A percentile compares a stretch with the other conserved stretches of the same genome.
Conservation (phyloP, 2,797 vertebrate species). For the Philypnodon macrostomus region DNA sequence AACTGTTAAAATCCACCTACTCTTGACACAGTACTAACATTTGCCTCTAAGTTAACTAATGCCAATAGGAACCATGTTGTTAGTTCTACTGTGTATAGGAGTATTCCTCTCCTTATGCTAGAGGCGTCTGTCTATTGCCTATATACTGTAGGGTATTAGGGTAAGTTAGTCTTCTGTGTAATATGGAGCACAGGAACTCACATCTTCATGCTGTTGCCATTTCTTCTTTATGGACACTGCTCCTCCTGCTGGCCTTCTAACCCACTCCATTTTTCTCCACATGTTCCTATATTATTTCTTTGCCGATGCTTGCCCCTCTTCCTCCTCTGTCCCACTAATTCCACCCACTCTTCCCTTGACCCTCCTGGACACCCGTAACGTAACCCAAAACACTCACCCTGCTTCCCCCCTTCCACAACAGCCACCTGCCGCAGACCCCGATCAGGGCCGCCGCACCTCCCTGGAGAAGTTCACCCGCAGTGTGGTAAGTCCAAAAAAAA, state of each 20-base stretch:
- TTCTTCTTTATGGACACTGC: slow-evolving; percentile 52
- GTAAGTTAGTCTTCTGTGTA: slow-evolving; percentile 43
- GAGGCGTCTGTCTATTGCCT: slow-evolving; percentile 2
- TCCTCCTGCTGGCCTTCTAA: slow-evolving; percentile 66
- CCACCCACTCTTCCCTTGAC: slow-evolving; percentile 61
- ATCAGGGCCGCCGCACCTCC: slow-evolving; percentile 96
- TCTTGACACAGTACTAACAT: neutral
- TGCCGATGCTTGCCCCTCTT: slow-evolving; percentile 47
- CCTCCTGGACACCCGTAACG: slow-evolving; percentile 52
- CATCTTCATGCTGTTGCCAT: slow-evolving; percentile 62
- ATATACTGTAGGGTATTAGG: neutral
- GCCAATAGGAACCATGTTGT: slow-evolving; percentile 15
- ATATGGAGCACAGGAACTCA: slow-evolving; percentile 57
- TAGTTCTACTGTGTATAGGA: too few relatives aligned
- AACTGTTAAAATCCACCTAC: neutral
- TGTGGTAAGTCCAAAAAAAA: slow-evolving; percentile 88
- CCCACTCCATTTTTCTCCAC: slow-evolving; percentile 40
- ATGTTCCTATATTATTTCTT: slow-evolving; percentile 34
- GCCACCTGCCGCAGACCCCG: slow-evolving; percentile 86
- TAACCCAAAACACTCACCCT: slow-evolving; percentile 22
- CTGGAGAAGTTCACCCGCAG: slow-evolving; percentile 98
- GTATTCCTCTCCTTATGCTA: too few relatives aligned
- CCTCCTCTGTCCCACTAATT: slow-evolving; percentile 32
- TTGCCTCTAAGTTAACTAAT: slow-evolving; percentile 40
- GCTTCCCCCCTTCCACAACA: slow-evolving; percentile 69